Evolutionary conservation across 1,140 invertebrate species (phyloP).

Genomic region (Danaus melanippus): DNA sequence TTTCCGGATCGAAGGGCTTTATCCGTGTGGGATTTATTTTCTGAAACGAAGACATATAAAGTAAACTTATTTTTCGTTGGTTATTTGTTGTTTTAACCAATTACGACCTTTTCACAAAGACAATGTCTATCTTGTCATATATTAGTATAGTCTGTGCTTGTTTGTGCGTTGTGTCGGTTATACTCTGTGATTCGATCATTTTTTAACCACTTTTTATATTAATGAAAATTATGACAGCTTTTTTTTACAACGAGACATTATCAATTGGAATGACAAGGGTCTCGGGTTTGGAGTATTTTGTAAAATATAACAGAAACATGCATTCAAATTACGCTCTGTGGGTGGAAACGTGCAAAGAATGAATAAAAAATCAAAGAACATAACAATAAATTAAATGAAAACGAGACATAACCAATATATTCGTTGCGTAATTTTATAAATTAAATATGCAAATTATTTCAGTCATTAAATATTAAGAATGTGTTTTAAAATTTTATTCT

Average conservation of each 20-base stretch:
- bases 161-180: too few species aligned
- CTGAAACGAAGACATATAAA: conserved; percentile 18
- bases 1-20: conserved; percentile 63
- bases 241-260: conserved; percentile 8
- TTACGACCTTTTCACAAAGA: too few species aligned
- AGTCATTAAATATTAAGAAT: background rate
- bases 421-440: background rate
- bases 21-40: conserved; percentile 45
- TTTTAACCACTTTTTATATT: too few species aligned
- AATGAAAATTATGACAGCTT: background rate
- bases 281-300: conserved; percentile 37
- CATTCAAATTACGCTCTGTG: conserved; percentile 32
- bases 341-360: conserved; percentile 16
- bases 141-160: too few species aligned
- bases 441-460: background rate
- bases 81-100: too few species aligned
- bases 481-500: conserved; percentile 1
- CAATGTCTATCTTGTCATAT: too few species aligned
- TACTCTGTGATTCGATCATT: too few species aligned
- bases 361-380: conserved; percentile 9
- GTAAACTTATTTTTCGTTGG: too few species aligned
- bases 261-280: conserved; percentile 35
- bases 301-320: conserved; percentile 44
- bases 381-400: conserved; percentile 18
- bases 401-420: conserved; percentile 9